Percentiles rank a stretch among this genome's conserved stretches.
These are phyloP conservation scores for Pristiophorus japonicus DNA, from an alignment of 2,113 vertebrate species.

Conservation along the genomic window DNA sequence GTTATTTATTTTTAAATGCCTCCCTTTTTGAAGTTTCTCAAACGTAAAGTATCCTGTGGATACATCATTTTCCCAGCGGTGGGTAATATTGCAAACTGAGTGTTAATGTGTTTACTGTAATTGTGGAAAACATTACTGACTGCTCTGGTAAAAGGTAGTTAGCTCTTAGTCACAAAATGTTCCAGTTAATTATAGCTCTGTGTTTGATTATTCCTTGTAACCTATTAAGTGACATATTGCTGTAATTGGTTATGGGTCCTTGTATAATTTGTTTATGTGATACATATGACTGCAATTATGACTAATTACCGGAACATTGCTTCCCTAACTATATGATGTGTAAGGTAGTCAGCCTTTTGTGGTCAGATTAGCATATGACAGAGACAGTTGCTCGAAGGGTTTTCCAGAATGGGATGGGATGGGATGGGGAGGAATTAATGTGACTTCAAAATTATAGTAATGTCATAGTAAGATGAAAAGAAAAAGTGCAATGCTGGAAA, in stretches of 20 bases:
- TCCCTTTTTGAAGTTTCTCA: not conserved
- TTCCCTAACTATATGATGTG: conserved; percentile 1
- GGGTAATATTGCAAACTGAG: conserved; percentile 22
- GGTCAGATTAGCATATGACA: not conserved
- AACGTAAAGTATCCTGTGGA: not conserved
- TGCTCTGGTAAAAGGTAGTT: not conserved
- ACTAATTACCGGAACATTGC: conserved; percentile 20
- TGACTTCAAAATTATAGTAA: not conserved
- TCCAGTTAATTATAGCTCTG: conserved; percentile 7
- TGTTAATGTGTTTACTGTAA: conserved; percentile 22
- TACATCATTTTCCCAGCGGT: not conserved
- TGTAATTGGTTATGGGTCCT: not conserved
- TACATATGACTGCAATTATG: conserved; percentile 28
- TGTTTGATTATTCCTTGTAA: conserved; percentile 2
- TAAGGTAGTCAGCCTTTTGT: not conserved
- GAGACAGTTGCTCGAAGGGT: not conserved
- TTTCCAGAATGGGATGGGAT: not conserved
- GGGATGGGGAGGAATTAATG: not conserved
- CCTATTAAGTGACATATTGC: not conserved
- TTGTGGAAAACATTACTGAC: not conserved
- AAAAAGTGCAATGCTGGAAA: too few species aligned
- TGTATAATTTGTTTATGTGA: not conserved
- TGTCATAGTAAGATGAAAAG: not conserved
- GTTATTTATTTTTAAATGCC: not conserved
- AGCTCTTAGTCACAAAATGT: conserved; percentile 17